phyloP scores from a whole-genome alignment of 2,113 vertebrate species.

The Triplophysa tibetana region DNA sequence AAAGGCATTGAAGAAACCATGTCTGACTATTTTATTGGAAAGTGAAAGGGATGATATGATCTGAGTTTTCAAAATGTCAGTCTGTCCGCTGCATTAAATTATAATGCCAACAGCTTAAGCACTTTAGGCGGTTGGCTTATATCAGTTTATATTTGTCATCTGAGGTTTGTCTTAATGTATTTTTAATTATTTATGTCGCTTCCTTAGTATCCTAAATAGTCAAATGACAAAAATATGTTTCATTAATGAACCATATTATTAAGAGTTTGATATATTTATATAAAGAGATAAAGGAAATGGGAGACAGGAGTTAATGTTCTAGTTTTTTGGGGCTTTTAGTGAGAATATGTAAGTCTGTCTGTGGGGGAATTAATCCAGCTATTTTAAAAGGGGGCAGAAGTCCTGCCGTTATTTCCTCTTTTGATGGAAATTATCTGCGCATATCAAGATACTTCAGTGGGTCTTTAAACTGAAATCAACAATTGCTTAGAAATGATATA shows the following conservation, averaged over 20 bases:
- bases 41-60: background rate
- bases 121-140: background rate
- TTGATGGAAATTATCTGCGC: no score
- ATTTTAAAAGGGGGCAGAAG: no score
- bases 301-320: no score
- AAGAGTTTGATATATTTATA: no score
- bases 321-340: no score
- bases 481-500: background rate
- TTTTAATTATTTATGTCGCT: background rate
- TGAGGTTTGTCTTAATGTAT: background rate
- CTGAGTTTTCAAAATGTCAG: slow-evolving; percentile 7
- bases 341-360: no score
- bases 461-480: no score
- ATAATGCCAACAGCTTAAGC: background rate
- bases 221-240: background rate
- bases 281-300: no score
- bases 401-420: no score
- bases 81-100: background rate
- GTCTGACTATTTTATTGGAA: background rate
- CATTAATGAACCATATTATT: no score
- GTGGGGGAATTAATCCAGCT: no score
- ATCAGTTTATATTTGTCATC: background rate
- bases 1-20: background rate
- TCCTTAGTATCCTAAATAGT: background rate
- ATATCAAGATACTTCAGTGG: no score